phyloP scores from a whole-genome alignment of 2,888 invertebrate species.

The Kryphioiulus occultus region DNA sequence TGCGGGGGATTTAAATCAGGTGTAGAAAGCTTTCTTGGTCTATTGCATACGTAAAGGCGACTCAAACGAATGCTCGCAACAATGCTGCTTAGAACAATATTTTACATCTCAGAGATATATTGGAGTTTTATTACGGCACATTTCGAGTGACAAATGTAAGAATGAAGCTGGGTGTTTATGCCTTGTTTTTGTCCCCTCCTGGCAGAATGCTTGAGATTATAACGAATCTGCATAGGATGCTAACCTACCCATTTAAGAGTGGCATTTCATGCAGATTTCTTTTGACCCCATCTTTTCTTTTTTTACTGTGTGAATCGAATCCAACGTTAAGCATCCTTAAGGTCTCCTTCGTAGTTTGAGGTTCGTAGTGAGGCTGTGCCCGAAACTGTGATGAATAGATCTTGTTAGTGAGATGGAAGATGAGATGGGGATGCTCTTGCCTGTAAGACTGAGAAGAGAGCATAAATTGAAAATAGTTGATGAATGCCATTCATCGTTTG shows the following conservation, averaged over 20 bases:
- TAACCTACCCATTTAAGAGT: slow-evolving; percentile 32
- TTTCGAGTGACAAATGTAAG: background rate
- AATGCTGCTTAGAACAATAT: background rate
- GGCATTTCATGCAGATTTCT: slow-evolving; percentile 39
- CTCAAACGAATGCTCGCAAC: background rate
- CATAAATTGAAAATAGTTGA: slow-evolving; percentile 51
- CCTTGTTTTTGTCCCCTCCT: background rate
- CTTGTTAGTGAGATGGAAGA: slow-evolving; percentile 49
- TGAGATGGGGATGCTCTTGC: slow-evolving; percentile 35
- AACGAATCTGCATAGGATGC: background rate
- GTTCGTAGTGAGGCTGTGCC: background rate
- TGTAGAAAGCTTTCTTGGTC: background rate
- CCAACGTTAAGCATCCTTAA: slow-evolving; percentile 39
- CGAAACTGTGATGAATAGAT: slow-evolving; percentile 49
- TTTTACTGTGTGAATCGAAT: background rate
- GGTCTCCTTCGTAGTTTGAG: background rate
- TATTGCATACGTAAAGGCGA: background rate
- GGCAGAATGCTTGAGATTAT: background rate
- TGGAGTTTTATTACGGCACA: background rate
- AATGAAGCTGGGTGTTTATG: background rate
- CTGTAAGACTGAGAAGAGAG: slow-evolving; percentile 45
- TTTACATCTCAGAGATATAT: background rate
- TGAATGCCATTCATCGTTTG: slow-evolving; percentile 51
- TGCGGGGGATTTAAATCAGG: background rate
- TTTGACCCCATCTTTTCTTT: background rate